phyloP scores from a whole-genome alignment of 2,797 vertebrate genomes.

The Lepus townsendii region DNA sequence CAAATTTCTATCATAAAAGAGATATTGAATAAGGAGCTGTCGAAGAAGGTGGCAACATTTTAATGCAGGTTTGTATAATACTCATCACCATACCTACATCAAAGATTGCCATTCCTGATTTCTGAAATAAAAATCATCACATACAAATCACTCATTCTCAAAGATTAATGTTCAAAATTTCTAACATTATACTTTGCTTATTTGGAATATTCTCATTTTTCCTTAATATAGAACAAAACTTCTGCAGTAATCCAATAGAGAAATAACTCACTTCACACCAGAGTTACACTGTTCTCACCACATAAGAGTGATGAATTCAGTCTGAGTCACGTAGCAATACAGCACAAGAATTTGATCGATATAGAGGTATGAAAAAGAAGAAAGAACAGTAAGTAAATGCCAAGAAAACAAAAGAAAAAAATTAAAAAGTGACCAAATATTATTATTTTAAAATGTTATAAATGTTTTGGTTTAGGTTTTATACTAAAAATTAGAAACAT shows the following conservation, averaged over 20 bases:
- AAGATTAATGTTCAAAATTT: not conserved
- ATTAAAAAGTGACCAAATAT: not conserved
- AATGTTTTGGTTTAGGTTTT: not conserved
- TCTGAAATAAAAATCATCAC: constrained; percentile 42
- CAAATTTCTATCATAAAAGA: not conserved
- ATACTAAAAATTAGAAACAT: not conserved
- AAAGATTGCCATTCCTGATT: not conserved
- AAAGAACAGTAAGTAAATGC: not conserved
- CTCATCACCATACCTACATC: not conserved
- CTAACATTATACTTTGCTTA: not conserved
- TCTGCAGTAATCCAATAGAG: not conserved
- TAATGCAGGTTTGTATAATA: not conserved
- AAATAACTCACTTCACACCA: not conserved
- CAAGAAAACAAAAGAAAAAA: not conserved
- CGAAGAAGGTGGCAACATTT: not conserved
- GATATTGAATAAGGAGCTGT: not conserved
- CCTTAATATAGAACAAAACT: not conserved
- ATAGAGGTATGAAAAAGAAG: not conserved
- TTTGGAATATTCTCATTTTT: not conserved
- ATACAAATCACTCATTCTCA: not conserved
- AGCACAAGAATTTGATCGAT: not conserved
- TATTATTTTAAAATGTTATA: not conserved
- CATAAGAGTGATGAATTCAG: not conserved
- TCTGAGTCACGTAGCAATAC: not conserved
- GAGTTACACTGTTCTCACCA: not conserved